Evolutionary conservation across 1,140 invertebrate genomes (phyloP).

Genomic region (Drosophila bocki): DNA sequence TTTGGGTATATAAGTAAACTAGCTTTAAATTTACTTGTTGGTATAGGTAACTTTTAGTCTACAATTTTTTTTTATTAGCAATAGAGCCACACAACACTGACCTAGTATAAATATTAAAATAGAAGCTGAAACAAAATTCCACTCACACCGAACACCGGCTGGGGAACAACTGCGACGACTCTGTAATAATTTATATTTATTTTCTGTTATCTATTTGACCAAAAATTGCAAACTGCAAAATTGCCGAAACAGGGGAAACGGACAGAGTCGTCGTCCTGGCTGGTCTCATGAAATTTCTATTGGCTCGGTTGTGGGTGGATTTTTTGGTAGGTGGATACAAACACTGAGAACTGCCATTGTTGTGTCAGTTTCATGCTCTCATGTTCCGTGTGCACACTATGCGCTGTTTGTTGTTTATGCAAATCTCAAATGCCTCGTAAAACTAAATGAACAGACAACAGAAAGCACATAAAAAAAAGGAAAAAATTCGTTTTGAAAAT

Average conservation of each 20-base stretch:
- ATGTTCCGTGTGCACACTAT: constrained; percentile 17
- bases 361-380: constrained; percentile 37
- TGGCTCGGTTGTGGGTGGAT: constrained; percentile 9
- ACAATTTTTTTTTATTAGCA: neutral
- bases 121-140: constrained; percentile 26
- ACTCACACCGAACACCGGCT: constrained; percentile 22
- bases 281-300: constrained; percentile 50
- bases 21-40: too few relatives aligned
- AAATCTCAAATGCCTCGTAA: constrained; percentile 64
- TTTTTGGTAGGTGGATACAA: constrained; percentile 1
- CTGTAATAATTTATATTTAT: constrained; percentile 62
- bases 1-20: neutral
- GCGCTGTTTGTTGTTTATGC: constrained; percentile 48
- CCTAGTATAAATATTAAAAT: constrained; percentile 45
- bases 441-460: constrained; percentile 48
- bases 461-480: constrained; percentile 2
- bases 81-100: constrained; percentile 5
- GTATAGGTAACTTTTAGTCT: neutral
- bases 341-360: constrained; percentile 26
- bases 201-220: constrained; percentile 58
- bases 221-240: constrained; percentile 56
- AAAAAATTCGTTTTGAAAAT: constrained; percentile 41
- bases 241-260: constrained; percentile 12
- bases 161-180: constrained; percentile 21
- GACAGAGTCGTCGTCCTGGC: constrained; percentile 9